Percentiles rank a stretch among this genome's conserved stretches.
Conservation (phyloP, 2,888 invertebrate genomes). For the Molanna angustata region DNA sequence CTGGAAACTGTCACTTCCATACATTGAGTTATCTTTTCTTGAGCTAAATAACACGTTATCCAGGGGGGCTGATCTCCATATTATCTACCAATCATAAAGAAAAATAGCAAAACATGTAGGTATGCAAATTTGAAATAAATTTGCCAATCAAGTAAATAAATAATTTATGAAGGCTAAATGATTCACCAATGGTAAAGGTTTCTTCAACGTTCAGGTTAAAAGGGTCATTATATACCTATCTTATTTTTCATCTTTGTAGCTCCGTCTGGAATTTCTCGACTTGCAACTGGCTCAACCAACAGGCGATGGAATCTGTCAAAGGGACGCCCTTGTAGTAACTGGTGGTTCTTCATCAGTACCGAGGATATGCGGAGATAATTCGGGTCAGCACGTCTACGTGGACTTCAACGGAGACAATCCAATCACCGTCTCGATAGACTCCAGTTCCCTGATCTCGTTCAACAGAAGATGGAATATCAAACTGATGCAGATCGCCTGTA, state of each 20-base stretch:
- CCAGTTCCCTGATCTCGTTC: constrained; percentile 58
- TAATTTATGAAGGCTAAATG: too few species aligned
- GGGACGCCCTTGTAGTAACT: constrained; percentile 67
- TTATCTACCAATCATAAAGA: too few species aligned
- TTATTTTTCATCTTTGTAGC: constrained; percentile 49
- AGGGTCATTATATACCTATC: too few species aligned
- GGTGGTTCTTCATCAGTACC: constrained; percentile 69
- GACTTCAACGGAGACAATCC: constrained; percentile 68
- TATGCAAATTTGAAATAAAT: too few species aligned
- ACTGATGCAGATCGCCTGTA: constrained; percentile 70
- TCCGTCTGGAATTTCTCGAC: constrained; percentile 75
- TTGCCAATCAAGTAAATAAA: too few species aligned
- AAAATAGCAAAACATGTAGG: too few species aligned
- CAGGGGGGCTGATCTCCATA: too few species aligned
- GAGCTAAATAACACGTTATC: too few species aligned
- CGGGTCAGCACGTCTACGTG: constrained; percentile 74
- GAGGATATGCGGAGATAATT: constrained; percentile 75
- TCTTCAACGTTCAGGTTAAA: too few species aligned
- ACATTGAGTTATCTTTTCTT: too few species aligned
- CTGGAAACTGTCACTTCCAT: too few species aligned
- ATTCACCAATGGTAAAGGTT: too few species aligned
- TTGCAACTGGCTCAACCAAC: constrained; percentile 70
- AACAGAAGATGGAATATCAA: constrained; percentile 73
- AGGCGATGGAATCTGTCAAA: constrained; percentile 67
- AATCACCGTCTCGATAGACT: constrained; percentile 66